These are phyloP conservation scores for Pseudochirops cupreus DNA, from an alignment of 2,797 vertebrate species.

Conservation along the genomic window DNA sequence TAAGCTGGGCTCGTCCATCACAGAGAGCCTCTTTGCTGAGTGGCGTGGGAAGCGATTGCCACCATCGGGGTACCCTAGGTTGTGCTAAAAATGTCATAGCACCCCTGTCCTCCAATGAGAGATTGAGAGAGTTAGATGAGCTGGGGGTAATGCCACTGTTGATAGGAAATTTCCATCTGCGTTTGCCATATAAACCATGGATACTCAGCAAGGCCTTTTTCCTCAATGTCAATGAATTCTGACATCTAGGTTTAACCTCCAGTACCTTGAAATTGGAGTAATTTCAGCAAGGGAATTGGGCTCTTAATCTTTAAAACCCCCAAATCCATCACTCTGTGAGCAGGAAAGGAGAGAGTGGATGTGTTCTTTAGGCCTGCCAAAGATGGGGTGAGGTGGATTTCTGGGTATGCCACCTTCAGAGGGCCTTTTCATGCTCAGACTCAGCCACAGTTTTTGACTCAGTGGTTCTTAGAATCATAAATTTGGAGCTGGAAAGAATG, in stretches of 20 bases:
- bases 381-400: background rate
- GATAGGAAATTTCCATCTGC: slow-evolving; percentile 56
- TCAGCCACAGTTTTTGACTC: background rate
- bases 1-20: slow-evolving; percentile 70
- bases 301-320: slow-evolving; percentile 56
- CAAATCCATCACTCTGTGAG: slow-evolving; percentile 19
- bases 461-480: background rate
- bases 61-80: background rate
- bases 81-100: slow-evolving; percentile 65
- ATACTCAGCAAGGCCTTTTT: slow-evolving; percentile 15
- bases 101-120: slow-evolving; percentile 53
- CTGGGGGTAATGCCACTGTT: slow-evolving; percentile 41
- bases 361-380: slow-evolving; percentile 33
- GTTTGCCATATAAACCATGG: slow-evolving; percentile 51
- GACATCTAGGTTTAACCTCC: slow-evolving; percentile 53
- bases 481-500: background rate
- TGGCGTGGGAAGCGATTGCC: slow-evolving; percentile 49
- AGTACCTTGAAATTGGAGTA: slow-evolving; percentile 38
- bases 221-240: slow-evolving; percentile 38
- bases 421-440: background rate
- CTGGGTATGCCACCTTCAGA: slow-evolving; percentile 29
- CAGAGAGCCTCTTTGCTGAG: slow-evolving; percentile 60
- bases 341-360: slow-evolving; percentile 43
- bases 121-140: slow-evolving; percentile 66
- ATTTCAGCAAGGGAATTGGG: slow-evolving; percentile 59